Percentiles rank a stretch among this genome's conserved stretches.
Conservation (phyloP, 2,888 invertebrate genomes). For the Hetaerina titia region DNA sequence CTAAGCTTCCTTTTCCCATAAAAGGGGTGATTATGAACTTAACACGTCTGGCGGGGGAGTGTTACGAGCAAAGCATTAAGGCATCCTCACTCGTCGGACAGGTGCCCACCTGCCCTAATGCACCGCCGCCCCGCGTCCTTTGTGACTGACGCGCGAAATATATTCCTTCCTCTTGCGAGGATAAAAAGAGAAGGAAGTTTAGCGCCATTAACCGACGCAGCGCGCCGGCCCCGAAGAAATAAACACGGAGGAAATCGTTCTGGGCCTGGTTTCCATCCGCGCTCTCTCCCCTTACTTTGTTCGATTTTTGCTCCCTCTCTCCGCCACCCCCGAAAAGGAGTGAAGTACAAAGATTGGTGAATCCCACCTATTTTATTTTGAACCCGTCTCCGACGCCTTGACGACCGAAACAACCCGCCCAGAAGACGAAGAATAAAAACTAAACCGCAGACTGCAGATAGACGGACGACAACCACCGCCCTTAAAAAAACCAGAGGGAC, state of each 20-base stretch:
- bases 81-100: neutral
- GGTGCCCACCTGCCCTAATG: slow-evolving; percentile 23
- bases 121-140: neutral
- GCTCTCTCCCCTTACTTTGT: neutral
- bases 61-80: neutral
- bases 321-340: neutral
- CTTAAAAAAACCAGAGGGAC: neutral
- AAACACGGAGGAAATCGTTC: neutral
- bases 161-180: neutral
- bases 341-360: neutral
- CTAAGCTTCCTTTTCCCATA: slow-evolving; percentile 17
- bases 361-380: neutral
- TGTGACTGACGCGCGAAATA: neutral
- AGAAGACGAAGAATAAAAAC: neutral
- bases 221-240: neutral
- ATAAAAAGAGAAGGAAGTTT: neutral
- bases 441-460: slow-evolving; percentile 20
- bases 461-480: neutral
- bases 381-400: neutral
- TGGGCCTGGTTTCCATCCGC: neutral
- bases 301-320: neutral
- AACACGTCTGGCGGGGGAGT: neutral
- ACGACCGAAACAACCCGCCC: neutral
- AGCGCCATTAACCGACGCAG: neutral
- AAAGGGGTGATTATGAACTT: slow-evolving; percentile 4